Conservation (phyloP, 2,113 vertebrate species). For the Micronycteris hirsuta region DNA sequence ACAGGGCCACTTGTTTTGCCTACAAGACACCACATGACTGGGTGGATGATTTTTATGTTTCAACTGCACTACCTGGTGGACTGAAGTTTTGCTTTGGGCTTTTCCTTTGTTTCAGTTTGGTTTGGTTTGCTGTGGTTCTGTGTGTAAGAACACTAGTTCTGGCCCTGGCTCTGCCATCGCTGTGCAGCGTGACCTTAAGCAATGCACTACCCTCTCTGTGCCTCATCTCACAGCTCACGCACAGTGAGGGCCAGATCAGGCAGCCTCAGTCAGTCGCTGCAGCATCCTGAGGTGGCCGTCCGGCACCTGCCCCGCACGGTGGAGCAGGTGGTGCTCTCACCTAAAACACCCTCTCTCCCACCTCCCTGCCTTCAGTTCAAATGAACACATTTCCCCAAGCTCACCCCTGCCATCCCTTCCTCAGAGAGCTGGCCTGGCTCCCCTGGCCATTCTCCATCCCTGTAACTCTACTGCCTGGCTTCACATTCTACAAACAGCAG, state of each 20-base stretch:
- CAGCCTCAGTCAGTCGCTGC: not conserved
- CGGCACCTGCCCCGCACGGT: rapidly evolving
- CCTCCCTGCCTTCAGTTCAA: not conserved
- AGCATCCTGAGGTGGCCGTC: not conserved
- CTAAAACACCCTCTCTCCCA: not conserved
- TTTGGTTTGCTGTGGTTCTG: not conserved
- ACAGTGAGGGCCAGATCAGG: rapidly evolving
- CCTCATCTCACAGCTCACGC: not conserved
- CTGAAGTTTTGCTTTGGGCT: not conserved
- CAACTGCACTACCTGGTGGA: too few relatives aligned
- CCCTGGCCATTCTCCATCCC: rapidly evolving
- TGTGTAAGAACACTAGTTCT: not conserved
- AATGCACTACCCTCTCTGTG: rapidly evolving
- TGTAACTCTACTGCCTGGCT: too few relatives aligned
- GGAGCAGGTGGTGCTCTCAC: rapidly evolving
- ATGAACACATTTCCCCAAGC: not conserved
- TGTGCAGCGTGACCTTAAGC: rapidly evolving
- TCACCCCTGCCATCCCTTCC: not conserved
- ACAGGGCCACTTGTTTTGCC: not conserved
- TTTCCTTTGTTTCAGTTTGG: not conserved
- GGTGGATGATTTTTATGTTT: not conserved
- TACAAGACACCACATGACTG: not conserved
- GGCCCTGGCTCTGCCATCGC: not conserved
- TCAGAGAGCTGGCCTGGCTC: not conserved
- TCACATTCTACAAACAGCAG: not conserved